Evolutionary conservation across 2,797 vertebrate species (phyloP).

Genomic region (Pagetopsis macropterus): DNA sequence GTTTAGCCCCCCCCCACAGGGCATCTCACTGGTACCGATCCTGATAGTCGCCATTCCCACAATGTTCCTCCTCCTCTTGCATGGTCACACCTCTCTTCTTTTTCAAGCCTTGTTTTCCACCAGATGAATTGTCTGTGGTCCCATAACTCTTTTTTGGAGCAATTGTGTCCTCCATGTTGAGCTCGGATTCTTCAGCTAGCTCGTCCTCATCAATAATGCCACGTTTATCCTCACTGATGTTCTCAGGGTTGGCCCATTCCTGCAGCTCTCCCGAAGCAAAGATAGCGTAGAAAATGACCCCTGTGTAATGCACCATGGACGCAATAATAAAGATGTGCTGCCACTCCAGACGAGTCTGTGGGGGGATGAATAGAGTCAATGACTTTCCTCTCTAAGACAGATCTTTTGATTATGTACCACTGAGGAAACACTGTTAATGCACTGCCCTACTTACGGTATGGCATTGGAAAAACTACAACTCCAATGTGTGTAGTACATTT

Average conservation of each 20-base stretch:
- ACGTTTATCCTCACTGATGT: slow-evolving; percentile 91
- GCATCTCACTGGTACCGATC: slow-evolving; percentile 82
- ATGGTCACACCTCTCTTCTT: slow-evolving; percentile 82
- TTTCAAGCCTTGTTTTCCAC: slow-evolving; percentile 84
- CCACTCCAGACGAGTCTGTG: slow-evolving; percentile 97
- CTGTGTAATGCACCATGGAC: slow-evolving; percentile 94
- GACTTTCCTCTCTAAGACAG: slow-evolving; percentile 30
- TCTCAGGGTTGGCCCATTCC: slow-evolving; percentile 96
- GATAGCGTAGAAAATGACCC: slow-evolving; percentile 96
- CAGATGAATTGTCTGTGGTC: slow-evolving; percentile 86
- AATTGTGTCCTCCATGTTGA: slow-evolving; percentile 82
- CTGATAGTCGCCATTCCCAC: slow-evolving; percentile 87
- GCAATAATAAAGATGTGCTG: slow-evolving; percentile 98
- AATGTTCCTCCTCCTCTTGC: slow-evolving; percentile 86
- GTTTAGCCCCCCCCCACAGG: slow-evolving; percentile 38
- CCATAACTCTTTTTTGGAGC: slow-evolving; percentile 89
- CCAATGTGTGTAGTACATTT: slow-evolving; percentile 28
- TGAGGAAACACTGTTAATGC: slow-evolving; percentile 29
- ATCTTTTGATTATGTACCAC: slow-evolving; percentile 18
- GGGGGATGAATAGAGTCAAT: slow-evolving; percentile 38
- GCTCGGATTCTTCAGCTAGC: slow-evolving; percentile 92
- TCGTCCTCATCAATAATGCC: slow-evolving; percentile 95
- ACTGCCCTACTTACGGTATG: slow-evolving; percentile 12
- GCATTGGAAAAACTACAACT: slow-evolving; percentile 19
- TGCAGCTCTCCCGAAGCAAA: slow-evolving; percentile 99